phyloP scores from a whole-genome alignment of 2,113 vertebrate genomes.

The Oxyruncus cristatus region DNA sequence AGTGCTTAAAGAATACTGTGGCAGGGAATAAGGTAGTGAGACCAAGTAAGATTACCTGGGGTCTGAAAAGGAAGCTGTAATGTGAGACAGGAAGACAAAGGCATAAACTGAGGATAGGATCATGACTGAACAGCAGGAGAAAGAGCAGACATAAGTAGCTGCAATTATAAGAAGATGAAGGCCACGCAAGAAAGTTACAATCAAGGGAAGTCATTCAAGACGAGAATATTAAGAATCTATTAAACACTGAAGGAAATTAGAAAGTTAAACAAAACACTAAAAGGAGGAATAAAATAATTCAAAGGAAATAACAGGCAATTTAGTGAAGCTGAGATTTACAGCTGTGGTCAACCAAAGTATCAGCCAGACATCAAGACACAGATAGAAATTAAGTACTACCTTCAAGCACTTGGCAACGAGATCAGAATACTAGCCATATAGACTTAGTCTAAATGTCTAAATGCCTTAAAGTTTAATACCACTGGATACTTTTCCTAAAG shows the following conservation, averaged over 20 bases:
- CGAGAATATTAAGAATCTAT: neutral
- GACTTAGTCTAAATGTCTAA: neutral
- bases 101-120: neutral
- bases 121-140: neutral
- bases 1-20: conserved; percentile 5
- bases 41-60: neutral
- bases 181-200: neutral
- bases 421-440: neutral
- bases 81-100: neutral
- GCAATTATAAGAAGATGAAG: neutral
- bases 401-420: neutral
- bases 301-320: neutral
- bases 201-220: neutral
- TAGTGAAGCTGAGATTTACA: neutral
- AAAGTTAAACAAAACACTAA: neutral
- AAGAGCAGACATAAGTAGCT: neutral
- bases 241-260: neutral
- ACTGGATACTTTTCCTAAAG: neutral
- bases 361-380: neutral
- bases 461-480: neutral
- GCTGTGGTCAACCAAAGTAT: neutral
- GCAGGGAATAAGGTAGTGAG: neutral
- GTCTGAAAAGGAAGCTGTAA: neutral
- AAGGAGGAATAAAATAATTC: neutral
- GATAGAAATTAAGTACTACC: neutral